Base-by-base conservation (phyloP, 2,113 vertebrate species). In the Protobothrops flavoviridis region DNA sequence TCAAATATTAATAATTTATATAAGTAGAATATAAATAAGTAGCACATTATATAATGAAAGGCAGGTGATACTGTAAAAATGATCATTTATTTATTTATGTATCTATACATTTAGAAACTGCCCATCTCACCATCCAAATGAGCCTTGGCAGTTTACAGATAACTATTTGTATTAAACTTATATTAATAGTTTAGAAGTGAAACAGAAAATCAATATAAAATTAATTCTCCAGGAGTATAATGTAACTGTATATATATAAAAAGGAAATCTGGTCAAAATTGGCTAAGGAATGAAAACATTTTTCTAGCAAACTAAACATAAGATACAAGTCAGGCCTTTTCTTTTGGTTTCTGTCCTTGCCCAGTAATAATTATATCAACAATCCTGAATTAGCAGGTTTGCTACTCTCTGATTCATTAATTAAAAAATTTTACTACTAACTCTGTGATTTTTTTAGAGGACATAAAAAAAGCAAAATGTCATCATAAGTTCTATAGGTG, bases 401-500 rank as follows among this genome's bases (percentile, higher is more conserved):
- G 4, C 85, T 94, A 85, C 93, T 93, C 69, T 96, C 95, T 92
- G 96, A 97, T 97, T 97, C 90, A 97, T 97, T 98, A 98, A 98
- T 97, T 98, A 98, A 98, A 97, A 96, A 97, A 97, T 96, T 94
- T 97, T 97, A 95, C 92, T 97, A 95, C 95, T 96, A 96, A 95
- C 55, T 90, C 91, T 95, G 89, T 97, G 95, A 96, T 97, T 97
- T 97, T 96, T 97, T 96, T 96, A 96, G 97, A 97, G 96, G 97
- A 95, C 96, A 96, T 96, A 95, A 97, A 97, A 97, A 97, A 97
- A 97, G 96, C 93, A 96, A 97, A 98, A 96, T 39, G 94, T 94
- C 94, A 95, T 7, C 93, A 96, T 97, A 96, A 96, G 52, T 96
- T 98, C 95, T 93, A 96, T 93, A 94, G 87, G 56, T 56, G 86